Base-by-base conservation (phyloP, 2,797 vertebrate genomes). In the Salmo trutta region DNA sequence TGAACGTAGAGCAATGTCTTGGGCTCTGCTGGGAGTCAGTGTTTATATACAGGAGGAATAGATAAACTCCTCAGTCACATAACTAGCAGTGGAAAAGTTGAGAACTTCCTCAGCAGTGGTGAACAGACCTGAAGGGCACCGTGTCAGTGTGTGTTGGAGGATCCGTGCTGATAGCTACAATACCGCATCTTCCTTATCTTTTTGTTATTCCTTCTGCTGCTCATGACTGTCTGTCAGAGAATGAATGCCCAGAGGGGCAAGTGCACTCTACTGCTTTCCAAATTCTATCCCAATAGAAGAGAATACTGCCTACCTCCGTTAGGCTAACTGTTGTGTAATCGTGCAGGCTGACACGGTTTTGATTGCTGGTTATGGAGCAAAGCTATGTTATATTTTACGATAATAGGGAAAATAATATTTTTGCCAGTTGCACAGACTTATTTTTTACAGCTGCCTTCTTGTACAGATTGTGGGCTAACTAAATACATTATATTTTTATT, bases 91-190 rank as follows among this genome's bases (percentile, higher is more conserved):
- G 21, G 67, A 77, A 77, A 78, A n/a, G 14, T 78, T 81, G 79
- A 81, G 71, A 81, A 80, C 72, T 76, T 85, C 72, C 73, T 88
- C 82, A 85, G 82, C 84, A 81, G 81, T 52, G 77, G 51, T 82
- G 62, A 81, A 64, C 65, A 33, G 65, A 71, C 73, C 82, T 81
- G 71, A 75, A 78, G 85, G 79, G 56, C 79, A 78, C 7, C 12
- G 62, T 83, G 81, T 80, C 82, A 79, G 27, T 86, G 74, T 73
- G 36, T 82, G 75, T 77, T 81, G 72, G 81, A 54, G 21, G 7
- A 76, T 88, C 69, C 59, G 59, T 73, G 76, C 68, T 78, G 69
- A 83, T 86, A 27, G 51, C 71, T 72, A 66, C 64, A 56, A 17
- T 73, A 29, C 62, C 21, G 41, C 8, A 64, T 24, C 59, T 52